These are phyloP conservation scores for Asobara japonica DNA, from an alignment of 1,140 invertebrate species.

Conservation along the genomic window DNA sequence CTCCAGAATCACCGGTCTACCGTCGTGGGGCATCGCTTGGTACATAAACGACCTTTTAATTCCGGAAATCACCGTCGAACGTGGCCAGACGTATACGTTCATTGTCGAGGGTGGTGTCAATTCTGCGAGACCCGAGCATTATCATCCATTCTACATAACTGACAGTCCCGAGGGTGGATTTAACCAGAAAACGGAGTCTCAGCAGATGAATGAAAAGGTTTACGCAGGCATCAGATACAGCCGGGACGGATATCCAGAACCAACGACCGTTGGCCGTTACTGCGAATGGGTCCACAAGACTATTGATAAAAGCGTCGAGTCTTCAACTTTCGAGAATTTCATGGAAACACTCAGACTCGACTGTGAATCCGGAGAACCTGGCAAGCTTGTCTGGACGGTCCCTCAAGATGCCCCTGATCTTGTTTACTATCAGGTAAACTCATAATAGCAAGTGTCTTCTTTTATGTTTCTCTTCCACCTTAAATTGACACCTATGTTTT, in stretches of 20 bases:
- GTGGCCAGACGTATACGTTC: slow-evolving; percentile 90
- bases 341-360: slow-evolving; percentile 78
- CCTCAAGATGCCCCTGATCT: slow-evolving; percentile 80
- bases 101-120: slow-evolving; percentile 83
- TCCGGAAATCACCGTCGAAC: slow-evolving; percentile 88
- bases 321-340: slow-evolving; percentile 80
- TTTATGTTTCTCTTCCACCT: no score
- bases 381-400: slow-evolving; percentile 83
- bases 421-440: slow-evolving; percentile 91
- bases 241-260: slow-evolving; percentile 78
- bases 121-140: slow-evolving; percentile 76
- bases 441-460: no score
- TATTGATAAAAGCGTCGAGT: slow-evolving; percentile 72
- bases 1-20: slow-evolving; percentile 79
- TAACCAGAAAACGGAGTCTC: slow-evolving; percentile 76
- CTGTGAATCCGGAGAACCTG: slow-evolving; percentile 79
- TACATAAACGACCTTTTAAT: slow-evolving; percentile 93
- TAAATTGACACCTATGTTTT: slow-evolving; percentile 16
- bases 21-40: slow-evolving; percentile 92
- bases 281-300: slow-evolving; percentile 83
- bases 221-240: slow-evolving; percentile 85
- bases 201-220: slow-evolving; percentile 76
- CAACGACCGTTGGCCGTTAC: slow-evolving; percentile 79
- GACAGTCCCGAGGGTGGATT: slow-evolving; percentile 85
- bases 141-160: slow-evolving; percentile 95